These are phyloP conservation scores for Cotesia congregata DNA, from an alignment of 2,888 invertebrate genomes.

Conservation along the genomic window DNA sequence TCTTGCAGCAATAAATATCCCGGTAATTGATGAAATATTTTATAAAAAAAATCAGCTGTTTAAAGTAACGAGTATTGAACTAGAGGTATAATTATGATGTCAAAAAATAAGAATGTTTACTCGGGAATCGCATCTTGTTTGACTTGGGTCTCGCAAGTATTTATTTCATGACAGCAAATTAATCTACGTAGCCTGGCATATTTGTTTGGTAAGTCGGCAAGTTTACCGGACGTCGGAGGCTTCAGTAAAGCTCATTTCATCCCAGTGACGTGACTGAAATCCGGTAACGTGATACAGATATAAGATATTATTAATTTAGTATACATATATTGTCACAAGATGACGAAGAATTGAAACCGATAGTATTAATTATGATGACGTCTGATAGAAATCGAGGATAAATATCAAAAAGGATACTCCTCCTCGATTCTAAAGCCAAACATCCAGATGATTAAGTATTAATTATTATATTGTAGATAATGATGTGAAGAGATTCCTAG, in stretches of 20 bases:
- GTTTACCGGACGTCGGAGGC: constrained; percentile 15
- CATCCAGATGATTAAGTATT: constrained; percentile 12
- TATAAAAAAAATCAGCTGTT: too few relatives aligned
- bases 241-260: constrained; percentile 22
- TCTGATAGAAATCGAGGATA: not conserved
- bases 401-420: not conserved
- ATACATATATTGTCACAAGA: constrained; percentile 32
- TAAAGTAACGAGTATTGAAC: too few relatives aligned
- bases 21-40: too few relatives aligned
- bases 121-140: too few relatives aligned
- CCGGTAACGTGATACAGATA: not conserved
- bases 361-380: constrained; percentile 41
- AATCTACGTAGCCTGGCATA: constrained; percentile 11
- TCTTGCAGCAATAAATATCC: too few relatives aligned
- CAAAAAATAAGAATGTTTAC: too few relatives aligned
- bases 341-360: constrained; percentile 43
- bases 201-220: constrained; percentile 6
- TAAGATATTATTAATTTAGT: not conserved
- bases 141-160: too few relatives aligned
- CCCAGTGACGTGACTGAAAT: constrained; percentile 3
- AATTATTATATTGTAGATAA: constrained; percentile 9
- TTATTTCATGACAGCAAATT: not conserved
- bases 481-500: constrained; percentile 25
- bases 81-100: too few relatives aligned
- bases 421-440: not conserved